Evolutionary conservation across 1,140 invertebrate genomes (phyloP).

Genomic region (Dreissena rostriformis): DNA sequence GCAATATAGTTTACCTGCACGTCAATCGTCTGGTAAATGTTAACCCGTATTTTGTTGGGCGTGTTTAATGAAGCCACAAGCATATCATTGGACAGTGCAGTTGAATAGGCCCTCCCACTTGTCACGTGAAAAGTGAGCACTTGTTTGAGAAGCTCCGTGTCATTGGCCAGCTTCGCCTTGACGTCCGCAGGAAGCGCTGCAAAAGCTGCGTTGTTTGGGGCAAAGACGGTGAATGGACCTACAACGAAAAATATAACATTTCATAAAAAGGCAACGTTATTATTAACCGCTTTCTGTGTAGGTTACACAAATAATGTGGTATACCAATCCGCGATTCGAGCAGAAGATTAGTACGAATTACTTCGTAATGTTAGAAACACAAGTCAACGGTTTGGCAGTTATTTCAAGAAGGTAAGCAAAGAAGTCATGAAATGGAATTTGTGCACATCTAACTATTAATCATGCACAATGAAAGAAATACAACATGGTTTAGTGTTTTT

Average conservation of each 20-base stretch:
- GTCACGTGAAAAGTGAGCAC: slow-evolving; percentile 43
- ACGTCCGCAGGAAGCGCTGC: slow-evolving; percentile 37
- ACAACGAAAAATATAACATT: background rate
- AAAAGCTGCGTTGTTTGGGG: slow-evolving; percentile 52
- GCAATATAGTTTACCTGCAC: slow-evolving; percentile 28
- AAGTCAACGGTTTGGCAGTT: no score
- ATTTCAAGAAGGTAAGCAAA: no score
- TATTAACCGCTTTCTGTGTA: no score
- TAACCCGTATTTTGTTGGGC: slow-evolving; percentile 69
- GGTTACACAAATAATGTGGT: no score
- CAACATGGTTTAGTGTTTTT: no score
- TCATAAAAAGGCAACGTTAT: no score
- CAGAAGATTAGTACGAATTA: no score
- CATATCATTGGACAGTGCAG: slow-evolving; percentile 24
- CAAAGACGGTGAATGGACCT: slow-evolving; percentile 50
- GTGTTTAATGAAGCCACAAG: slow-evolving; percentile 49
- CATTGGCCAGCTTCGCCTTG: slow-evolving; percentile 16
- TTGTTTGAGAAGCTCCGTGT: slow-evolving; percentile 25
- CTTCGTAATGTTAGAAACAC: no score
- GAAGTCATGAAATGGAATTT: no score
- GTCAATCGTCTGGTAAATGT: slow-evolving; percentile 67
- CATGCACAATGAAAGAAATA: no score
- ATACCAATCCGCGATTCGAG: no score
- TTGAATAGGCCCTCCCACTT: slow-evolving; percentile 35
- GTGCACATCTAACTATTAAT: no score